Base-by-base conservation (phyloP, 2,113 vertebrate species). In the Ophiodon elongatus region DNA sequence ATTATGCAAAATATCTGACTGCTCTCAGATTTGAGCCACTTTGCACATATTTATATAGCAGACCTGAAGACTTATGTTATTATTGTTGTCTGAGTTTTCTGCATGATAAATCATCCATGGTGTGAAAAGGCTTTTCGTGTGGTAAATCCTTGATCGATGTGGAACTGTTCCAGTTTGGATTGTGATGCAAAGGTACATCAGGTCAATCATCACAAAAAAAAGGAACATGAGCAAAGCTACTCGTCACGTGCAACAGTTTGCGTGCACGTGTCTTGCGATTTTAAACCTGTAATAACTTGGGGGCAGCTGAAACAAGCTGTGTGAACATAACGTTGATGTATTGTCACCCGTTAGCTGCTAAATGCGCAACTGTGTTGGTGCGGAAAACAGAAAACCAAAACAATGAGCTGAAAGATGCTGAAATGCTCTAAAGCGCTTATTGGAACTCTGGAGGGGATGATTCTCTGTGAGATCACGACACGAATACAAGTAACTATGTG, bases 91-190 rank as follows among this genome's bases (percentile, higher is more conserved):
- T 77, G 72, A 78, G 43, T 67, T 84, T 85, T 85, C 71, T 74
- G 79, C 57, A 77, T 82, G 76, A 89, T 10, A 78, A 88, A 80
- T 84, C 33, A 72, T 52, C 45, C 37, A 39, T 9, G 27, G 77
- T 62, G 56, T 76, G 76, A 86, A 88, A 81, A 80, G 71, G 68
- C 79, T 87, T 87, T 87, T 70, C 81, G 66, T 47, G 70, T 43
- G 17, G 31, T 27, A 35, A 75, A 65, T 50, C 68, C 35, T 19
- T 50, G 11, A 69, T 39, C 4, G 2, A 57, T 57, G 27, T 29
- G 8, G 52, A 50, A 60, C 39, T 59, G 70, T 19, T n/a, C 33
- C 15, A 59, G 11, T 43, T 33, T 21, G 56, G 33, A 17, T 41
- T 74, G 45, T 37, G 64, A 65, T 45, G 63, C 21, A 39, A 39